Evolutionary conservation across 2,113 vertebrate species (phyloP), one percentile per base, ranked within the genome.

Genomic region (Telmatochromis sp.): DNA sequence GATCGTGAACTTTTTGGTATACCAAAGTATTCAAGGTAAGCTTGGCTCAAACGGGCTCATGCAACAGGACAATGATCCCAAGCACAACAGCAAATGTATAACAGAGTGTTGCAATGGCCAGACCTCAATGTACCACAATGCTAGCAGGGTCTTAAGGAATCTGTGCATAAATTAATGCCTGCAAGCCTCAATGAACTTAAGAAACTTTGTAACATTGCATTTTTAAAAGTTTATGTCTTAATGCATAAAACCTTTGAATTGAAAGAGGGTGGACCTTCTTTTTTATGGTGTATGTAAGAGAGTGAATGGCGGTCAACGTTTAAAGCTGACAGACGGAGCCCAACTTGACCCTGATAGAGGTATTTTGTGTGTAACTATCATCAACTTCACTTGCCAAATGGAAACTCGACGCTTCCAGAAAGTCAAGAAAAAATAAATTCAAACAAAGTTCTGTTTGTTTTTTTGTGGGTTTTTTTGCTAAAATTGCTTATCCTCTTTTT

Each of bases 31-130:
- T 23, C 12, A 42, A 40, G 3, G 33, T 28, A 47, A 47, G 40
- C 0, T 73, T 45, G 40, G 68, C 40, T 17, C 9, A 75, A 75
- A 75, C 0, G 2, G 0, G 8, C 12, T 40, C 7, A 37, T 65
- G 17, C 31, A n/a, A 37, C 17, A 68, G 63, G 33, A 68, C 63
- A 40, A 40, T 21, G 33, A 40, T 68, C 19, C n/a, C 63, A 68
- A 40, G 63, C n/a, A 1, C 11, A 70, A 40, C 63, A 70, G 35
- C n/a, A 40, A 23, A 40, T 31, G 14, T 60, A 17, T 31, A 60
- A 0, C 65, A 70, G 63, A 70, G 23, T 57, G 54, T 57, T 57
- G 28, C 28, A 10, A 6, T 60, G 15, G 57, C 57, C 63, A 68
- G 19, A 68, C 63, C 11, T 40, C 19, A 0, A 40, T 21, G 26